Conservation (phyloP, 2,797 vertebrate genomes). For the Hyperoplus immaculatus region DNA sequence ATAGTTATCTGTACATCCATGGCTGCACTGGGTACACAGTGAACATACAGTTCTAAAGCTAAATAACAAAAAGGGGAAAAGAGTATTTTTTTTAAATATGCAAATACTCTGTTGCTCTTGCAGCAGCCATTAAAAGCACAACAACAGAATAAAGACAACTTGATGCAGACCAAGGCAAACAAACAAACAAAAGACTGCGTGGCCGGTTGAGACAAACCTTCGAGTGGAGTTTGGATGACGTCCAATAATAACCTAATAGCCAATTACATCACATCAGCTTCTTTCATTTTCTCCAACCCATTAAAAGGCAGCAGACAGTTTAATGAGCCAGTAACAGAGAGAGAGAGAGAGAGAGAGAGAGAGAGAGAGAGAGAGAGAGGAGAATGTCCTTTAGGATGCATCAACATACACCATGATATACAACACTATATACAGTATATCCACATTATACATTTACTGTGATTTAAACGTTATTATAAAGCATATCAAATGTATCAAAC, state of each 20-base stretch:
- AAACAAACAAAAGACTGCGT: background rate
- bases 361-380: too few species aligned
- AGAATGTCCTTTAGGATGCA: background rate
- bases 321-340: background rate
- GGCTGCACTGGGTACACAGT: too few species aligned
- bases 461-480: background rate
- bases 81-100: too few species aligned
- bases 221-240: background rate
- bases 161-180: background rate
- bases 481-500: background rate
- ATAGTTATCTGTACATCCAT: too few species aligned
- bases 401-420: background rate
- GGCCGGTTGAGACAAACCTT: background rate
- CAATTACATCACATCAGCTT: conserved; percentile 1
- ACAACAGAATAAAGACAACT: too few species aligned
- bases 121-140: too few species aligned
- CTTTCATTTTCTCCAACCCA: background rate
- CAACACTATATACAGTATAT: background rate
- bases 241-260: background rate
- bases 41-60: too few species aligned
- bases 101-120: too few species aligned
- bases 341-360: too few species aligned
- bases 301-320: background rate
- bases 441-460: background rate
- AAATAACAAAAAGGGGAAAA: too few species aligned